phyloP scores from a whole-genome alignment of 2,888 invertebrate genomes.

The Copidosoma aretas region DNA sequence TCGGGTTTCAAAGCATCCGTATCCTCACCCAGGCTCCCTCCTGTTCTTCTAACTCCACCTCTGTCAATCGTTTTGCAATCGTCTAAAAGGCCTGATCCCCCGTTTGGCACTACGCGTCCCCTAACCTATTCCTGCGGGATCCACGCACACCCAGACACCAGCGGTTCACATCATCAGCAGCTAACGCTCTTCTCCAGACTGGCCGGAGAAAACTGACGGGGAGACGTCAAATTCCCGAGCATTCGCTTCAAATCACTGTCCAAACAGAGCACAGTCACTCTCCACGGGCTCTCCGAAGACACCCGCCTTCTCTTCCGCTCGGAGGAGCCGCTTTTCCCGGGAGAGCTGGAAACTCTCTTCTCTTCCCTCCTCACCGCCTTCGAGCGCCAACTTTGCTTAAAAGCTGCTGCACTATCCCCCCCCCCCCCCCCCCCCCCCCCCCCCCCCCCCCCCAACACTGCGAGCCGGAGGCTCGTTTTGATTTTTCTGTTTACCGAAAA shows the following conservation, averaged over 20 bases:
- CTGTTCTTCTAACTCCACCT: conserved; percentile 38
- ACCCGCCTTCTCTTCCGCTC: conserved; percentile 21
- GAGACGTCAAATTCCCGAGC: conserved; percentile 56
- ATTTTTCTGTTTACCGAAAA: too few relatives aligned
- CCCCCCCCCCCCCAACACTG: too few relatives aligned
- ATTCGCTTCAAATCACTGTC: conserved; percentile 56
- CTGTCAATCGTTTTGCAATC: conserved; percentile 35
- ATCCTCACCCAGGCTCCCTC: not conserved
- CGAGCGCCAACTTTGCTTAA: conserved; percentile 49
- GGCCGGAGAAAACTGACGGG: conserved; percentile 40
- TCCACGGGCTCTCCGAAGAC: conserved; percentile 46
- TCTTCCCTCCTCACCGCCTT: conserved; percentile 36
- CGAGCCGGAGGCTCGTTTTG: too few relatives aligned
- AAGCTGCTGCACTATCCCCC: conserved; percentile 32
- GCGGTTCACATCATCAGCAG: too few relatives aligned
- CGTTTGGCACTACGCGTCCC: too few relatives aligned
- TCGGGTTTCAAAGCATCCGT: not conserved
- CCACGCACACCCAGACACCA: too few relatives aligned
- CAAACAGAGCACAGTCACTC: conserved; percentile 48
- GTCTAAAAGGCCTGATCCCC: too few relatives aligned
- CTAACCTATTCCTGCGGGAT: too few relatives aligned
- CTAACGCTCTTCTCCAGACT: too few relatives aligned
- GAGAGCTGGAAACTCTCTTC: conserved; percentile 27
- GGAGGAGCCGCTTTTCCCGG: conserved; percentile 22
- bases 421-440: not conserved